phyloP scores from a whole-genome alignment of 2,113 vertebrate species.

The Hippocampus zosterae region DNA sequence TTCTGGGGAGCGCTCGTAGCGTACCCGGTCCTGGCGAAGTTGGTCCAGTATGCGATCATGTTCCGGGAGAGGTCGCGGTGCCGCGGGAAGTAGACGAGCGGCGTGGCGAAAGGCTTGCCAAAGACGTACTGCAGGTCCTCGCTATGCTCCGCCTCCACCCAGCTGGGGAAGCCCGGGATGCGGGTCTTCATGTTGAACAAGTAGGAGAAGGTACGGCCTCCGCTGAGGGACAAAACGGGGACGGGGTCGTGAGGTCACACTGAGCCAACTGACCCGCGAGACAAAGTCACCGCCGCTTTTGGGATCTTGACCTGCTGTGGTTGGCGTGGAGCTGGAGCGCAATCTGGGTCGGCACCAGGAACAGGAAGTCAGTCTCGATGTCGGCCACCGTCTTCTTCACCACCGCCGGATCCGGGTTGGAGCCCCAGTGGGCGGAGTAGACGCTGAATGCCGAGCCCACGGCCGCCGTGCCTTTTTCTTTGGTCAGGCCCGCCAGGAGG shows the following conservation, averaged over 20 bases:
- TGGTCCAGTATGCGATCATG: conserved; percentile 88
- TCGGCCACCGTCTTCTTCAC: conserved; percentile 79
- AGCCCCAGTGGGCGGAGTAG: conserved; percentile 73
- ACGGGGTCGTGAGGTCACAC: too few species aligned
- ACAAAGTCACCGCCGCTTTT: background rate
- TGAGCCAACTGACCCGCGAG: background rate
- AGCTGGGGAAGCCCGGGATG: conserved; percentile 55
- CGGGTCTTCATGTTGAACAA: conserved; percentile 64
- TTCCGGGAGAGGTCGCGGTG: conserved; percentile 72
- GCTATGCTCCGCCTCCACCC: conserved; percentile 63
- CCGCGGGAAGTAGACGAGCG: conserved; percentile 70
- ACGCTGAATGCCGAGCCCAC: conserved; percentile 42
- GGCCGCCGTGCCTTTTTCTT: conserved; percentile 61
- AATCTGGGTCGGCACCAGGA: conserved; percentile 77
- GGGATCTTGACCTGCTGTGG: conserved; percentile 68
- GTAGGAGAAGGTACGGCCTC: conserved; percentile 59
- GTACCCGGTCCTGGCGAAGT: conserved; percentile 84
- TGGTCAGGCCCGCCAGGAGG: conserved; percentile 64
- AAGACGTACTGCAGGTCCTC: conserved; percentile 88
- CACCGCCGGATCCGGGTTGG: conserved; percentile 40
- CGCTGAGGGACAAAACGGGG: conserved; percentile 19
- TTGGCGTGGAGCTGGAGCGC: conserved; percentile 71
- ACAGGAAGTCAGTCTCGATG: conserved; percentile 76
- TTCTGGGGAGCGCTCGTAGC: background rate
- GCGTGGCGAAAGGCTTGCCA: conserved; percentile 77